Conservation (phyloP, 1,140 invertebrate species). For the Platyscapa corneri region DNA sequence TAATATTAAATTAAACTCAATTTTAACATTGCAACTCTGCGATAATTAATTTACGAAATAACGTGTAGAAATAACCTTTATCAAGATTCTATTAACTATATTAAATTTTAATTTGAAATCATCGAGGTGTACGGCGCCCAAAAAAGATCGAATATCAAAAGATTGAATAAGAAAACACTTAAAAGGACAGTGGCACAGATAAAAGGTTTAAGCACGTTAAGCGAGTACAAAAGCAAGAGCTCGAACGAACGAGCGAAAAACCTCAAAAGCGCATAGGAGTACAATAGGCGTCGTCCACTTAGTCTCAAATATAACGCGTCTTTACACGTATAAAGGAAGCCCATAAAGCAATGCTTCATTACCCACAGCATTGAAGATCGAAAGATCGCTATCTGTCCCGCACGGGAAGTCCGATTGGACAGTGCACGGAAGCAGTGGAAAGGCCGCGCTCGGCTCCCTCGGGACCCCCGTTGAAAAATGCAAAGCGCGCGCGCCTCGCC, state of each 20-base stretch:
- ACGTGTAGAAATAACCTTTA: too few species aligned
- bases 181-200: neutral
- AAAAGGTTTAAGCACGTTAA: neutral
- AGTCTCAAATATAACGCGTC: neutral
- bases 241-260: neutral
- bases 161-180: neutral
- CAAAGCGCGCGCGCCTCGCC: neutral
- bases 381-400: slow-evolving; percentile 33
- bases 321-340: neutral
- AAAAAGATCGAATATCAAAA: neutral
- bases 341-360: slow-evolving; percentile 35
- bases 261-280: neutral
- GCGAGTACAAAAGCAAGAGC: neutral
- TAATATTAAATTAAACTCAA: neutral
- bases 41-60: too few species aligned
- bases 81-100: neutral
- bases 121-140: too few species aligned
- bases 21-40: too few species aligned
- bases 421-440: too few species aligned
- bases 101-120: neutral
- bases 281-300: neutral
- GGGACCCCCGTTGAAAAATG: slow-evolving; percentile 11
- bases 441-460: neutral
- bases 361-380: slow-evolving; percentile 9
- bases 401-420: neutral